Evolutionary conservation across 1,140 invertebrate species (phyloP), one percentile per base, ranked within the genome.

Genomic region (Macrobrachium rosenbergii): DNA sequence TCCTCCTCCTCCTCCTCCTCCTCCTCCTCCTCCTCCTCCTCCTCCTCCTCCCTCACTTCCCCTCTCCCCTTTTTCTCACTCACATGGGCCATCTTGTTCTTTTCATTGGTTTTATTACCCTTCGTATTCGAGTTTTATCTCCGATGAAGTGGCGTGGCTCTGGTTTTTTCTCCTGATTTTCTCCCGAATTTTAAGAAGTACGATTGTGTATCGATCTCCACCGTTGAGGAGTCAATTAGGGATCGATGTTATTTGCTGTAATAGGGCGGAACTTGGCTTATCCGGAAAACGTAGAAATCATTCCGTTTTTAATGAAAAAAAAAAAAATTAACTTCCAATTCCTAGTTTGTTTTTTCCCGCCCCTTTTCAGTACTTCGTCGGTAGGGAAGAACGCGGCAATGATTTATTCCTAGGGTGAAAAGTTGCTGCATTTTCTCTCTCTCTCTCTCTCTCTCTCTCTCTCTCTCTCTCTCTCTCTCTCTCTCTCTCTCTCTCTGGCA

Each of bases 381-480:
- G 2, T 8, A 52, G 52, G 28, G 28, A 37, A 37, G 28, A 37
- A 37, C 28, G 28, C 28, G 28, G 1, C 28, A 37, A 37, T 52
- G 52, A 52, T 52, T 52, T 12, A 52, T 10, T 8, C 52, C 6
- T 21, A 19, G 10, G n/a, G n/a, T 59, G 16, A 3, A 28, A 23
- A 8, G 2, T 37, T 28, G 14, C 14, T 5, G 6, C 2, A 2
- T 16, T 37, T n/a, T 28, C 67, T 28, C 67, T 28, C 16, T 14
- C 21, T 37, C 21, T 28, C 21, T 37, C 37, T 37, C 67, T 72
- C 67, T 72, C 69, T 72, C 69, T 72, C 69, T 72, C 69, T 72
- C 69, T 72, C 69, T 72, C 69, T 72, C 69, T 72, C 69, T 72
- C 69, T 72, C 69, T 69, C 64, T n/a, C n/a, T 69, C 64, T 69